phyloP scores from a whole-genome alignment of 2,113 vertebrate species.

The Vireo altiloquus region DNA sequence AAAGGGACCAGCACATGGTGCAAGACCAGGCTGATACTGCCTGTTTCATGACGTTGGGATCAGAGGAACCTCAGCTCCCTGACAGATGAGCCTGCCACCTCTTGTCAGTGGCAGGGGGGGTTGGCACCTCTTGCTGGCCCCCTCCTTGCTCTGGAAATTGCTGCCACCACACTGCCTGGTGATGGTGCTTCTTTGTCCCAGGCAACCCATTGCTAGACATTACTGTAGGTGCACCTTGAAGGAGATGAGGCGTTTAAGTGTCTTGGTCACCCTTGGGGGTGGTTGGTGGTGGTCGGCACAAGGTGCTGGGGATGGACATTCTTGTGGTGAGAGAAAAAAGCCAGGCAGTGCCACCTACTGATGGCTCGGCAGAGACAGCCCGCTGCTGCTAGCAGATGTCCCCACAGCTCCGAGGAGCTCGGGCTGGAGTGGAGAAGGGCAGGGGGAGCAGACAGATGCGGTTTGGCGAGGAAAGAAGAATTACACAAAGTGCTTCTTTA shows the following conservation, averaged over 20 bases:
- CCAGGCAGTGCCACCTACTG: slow-evolving; percentile 65
- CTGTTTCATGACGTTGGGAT: background rate
- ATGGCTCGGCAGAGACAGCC: slow-evolving; percentile 13
- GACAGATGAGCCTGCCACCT: background rate
- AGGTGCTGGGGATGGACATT: background rate
- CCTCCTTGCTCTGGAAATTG: background rate
- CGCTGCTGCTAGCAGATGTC: background rate
- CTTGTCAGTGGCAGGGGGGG: background rate
- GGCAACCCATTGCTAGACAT: background rate
- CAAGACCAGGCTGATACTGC: background rate
- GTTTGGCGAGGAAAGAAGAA: slow-evolving; percentile 67
- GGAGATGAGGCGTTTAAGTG: background rate
- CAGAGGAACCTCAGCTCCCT: background rate
- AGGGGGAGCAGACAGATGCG: slow-evolving; percentile 63
- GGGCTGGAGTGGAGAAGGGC: slow-evolving; percentile 49
- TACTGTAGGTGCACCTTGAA: background rate
- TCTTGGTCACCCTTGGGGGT: background rate
- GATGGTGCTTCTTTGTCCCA: background rate
- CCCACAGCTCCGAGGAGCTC: slow-evolving; percentile 21
- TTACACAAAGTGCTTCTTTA: slow-evolving; percentile 66
- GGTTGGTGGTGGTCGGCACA: fast-evolving
- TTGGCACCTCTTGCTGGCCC: background rate
- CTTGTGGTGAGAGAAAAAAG: background rate
- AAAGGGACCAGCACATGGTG: background rate
- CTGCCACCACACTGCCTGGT: background rate